Base-by-base conservation (phyloP, 1,140 invertebrate species). In the Lepidostoma basale region DNA sequence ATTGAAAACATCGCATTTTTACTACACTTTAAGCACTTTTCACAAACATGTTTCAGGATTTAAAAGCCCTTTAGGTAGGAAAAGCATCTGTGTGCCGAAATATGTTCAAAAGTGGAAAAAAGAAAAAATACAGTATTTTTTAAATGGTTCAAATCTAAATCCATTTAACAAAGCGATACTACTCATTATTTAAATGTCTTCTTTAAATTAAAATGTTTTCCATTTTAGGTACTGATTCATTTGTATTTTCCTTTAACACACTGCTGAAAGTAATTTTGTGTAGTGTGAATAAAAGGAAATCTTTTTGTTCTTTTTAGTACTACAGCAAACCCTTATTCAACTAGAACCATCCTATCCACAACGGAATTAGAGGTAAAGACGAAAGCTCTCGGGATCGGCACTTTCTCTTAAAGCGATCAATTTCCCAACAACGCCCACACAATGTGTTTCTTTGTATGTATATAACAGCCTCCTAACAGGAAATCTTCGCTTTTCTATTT, bases 381-480 rank as follows among this genome's bases (percentile, higher is more conserved):
- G 45, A 49, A 23, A 49, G 45, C 45, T 47, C 44, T 47, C 44
- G 18, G 22, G 33, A 22, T 47, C 20, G 25, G 44, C 44, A n/a
- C 22, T 18, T 3, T 49, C 22, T 23, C 45, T 23, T 49, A 23
- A 23, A 23, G 25, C 22, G n/a, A 47, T 47, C 12, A 23, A 8
- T 25, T 3, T 49, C 45, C 12, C 45, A 18, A 22, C 9, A 5
- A 49, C 20, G 12, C 10, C 9, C 23, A 23, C 44, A 49, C 6
- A 49, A 49, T 10, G 18, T 22, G 9, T 4, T 23, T 8, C 20
- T 23, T n/a, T 36, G 10, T 36, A 2, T 2, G 2, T 36, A 36
- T 36, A 36, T 36, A n/a, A n/a, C n/a, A n/a, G n/a, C n/a, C n/a
- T n/a, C n/a, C n/a, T n/a, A n/a, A n/a, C n/a, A n/a, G n/a, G n/a